These are phyloP conservation scores for Pegea sp. DNA, from an alignment of 23 tunicate species.

Conservation along the genomic window DNA sequence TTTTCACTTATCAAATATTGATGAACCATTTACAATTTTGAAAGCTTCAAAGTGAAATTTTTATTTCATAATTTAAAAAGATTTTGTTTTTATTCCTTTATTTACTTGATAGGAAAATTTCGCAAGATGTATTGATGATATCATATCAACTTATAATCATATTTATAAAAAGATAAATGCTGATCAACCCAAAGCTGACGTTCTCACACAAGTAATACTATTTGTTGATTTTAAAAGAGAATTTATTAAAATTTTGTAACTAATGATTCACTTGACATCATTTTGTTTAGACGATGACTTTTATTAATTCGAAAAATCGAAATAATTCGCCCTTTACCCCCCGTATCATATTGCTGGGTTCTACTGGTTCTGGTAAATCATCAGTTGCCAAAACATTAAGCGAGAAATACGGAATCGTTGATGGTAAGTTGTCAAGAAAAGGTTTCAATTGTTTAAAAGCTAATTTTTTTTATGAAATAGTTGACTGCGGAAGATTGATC, in stretches of 20 bases:
- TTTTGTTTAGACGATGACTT: slow-evolving; percentile 21
- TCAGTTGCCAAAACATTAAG: slow-evolving; percentile 48
- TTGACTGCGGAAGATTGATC: slow-evolving; percentile 54
- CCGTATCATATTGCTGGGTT: slow-evolving; percentile 57
- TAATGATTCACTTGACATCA: neutral
- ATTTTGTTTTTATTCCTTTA: neutral
- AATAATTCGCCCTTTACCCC: slow-evolving; percentile 69
- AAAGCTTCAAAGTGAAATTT: neutral
- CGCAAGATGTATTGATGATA: slow-evolving; percentile 17
- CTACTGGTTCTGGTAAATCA: slow-evolving; percentile 70
- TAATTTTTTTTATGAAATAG: slow-evolving; percentile 10
- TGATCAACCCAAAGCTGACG: slow-evolving; percentile 93
- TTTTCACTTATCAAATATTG: too few species aligned
- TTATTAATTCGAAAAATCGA: slow-evolving; percentile 36
- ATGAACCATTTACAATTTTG: too few species aligned
- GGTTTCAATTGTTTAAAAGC: neutral
- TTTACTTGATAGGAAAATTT: slow-evolving; percentile 16
- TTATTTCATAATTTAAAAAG: neutral
- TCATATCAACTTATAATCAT: slow-evolving; percentile 17
- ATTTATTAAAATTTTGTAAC: neutral
- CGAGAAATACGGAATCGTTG: slow-evolving; percentile 53
- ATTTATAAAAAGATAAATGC: slow-evolving; percentile 56
- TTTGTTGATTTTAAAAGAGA: neutral
- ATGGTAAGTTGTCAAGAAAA: slow-evolving; percentile 14
- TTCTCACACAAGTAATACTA: slow-evolving; percentile 43